Base-by-base conservation (phyloP, 2,888 invertebrate genomes). In the Gibbula magus region DNA sequence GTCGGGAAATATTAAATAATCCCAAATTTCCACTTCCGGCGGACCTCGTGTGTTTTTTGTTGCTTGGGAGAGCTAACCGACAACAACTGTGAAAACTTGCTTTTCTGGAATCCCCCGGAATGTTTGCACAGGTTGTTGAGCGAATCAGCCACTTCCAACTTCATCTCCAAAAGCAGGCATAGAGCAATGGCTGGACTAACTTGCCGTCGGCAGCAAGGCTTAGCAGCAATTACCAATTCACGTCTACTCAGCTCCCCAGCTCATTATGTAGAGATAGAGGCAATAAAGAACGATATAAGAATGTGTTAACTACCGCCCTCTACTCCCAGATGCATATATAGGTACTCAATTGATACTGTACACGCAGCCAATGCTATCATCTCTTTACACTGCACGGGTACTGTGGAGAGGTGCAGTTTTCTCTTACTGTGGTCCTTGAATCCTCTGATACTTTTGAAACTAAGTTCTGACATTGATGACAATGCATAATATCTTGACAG, bases 1-100 rank as follows among this genome's bases (percentile, higher is more conserved):
- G 74, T 25, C 39, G 51, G 51, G 74, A 74, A 51, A 39, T 39
- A 51, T 74, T 51, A 74, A 51, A 74, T 74, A 74, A 74, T 74
- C 74, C 61, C 61, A 61, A 61, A 61, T 61, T 61, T 61, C 61
- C 61, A 61, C 61, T 25, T 61, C 61, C 61, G 25, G 61, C 29
- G 61, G 61, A 29, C 61, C 29, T 25, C 25, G 61, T 61, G 25
- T 61, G 61, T 61, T 61, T 61, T 61, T 61, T 61, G 61, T 61
- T 61, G 61, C 61, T 22, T 61, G 29, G 29, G 61, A 61, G 61
- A 61, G 61, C 61, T 61, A 61, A 61, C 61, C 61, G 61, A 22
- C 61, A 61, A 29, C 61, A 61, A 61, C 61, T 61, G 61, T 61
- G 61, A 61, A 61, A 61, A 61, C 61, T 61, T 61, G 61, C 61